Base-by-base conservation (phyloP, 2,797 vertebrate species). In the Anguilla megastoma region DNA sequence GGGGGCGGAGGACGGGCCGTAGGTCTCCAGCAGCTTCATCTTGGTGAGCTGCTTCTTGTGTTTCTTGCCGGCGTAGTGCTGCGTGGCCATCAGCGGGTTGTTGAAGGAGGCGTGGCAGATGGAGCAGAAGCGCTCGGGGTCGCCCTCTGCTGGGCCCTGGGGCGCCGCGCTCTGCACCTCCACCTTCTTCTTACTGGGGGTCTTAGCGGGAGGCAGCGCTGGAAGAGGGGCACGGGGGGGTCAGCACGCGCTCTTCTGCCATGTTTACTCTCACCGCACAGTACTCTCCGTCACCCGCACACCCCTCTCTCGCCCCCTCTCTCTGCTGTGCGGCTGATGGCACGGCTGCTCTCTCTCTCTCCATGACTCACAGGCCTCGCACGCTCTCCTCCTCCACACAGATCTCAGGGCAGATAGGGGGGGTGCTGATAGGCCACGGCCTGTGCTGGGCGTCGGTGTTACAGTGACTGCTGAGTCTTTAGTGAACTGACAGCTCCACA, bases 31-130 rank as follows among this genome's bases (percentile, higher is more conserved):
- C 91, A 99, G 96, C 90, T 98, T 98, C 93, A 95, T 95, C 95
- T 98, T 98, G 88, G 98, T 98, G 94, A 98, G 96, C 89, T 98
- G 98, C 90, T 99, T 99, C 93, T 96, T 96, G 91, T 99, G 98
- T 92, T 98, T 99, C 95, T 99, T 99, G 94, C 98, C 98, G 74
- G 94, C 95, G 0, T 99, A 99, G 94, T 99, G 98, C 90, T 99
- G 98, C 90, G 98, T 96, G 91, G 98, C 98, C 98, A 99, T 99
- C 85, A 96, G 95, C 0, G 98, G 98, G 91, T 99, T 98, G 94
- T 99, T 99, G 94, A 99, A 99, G 21, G 97, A 97, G 18, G 98
- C 98, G 63, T 98, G 97, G 94, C 98, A 99, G 92, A 98, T 97
- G 92, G 95, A 96, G 95, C 98, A 99, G 95, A 98, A 99, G 89